Percentiles rank a stretch among this genome's conserved stretches.
These are phyloP conservation scores for Pandion haliaetus DNA, from an alignment of 2,113 vertebrate species.

Conservation along the genomic window DNA sequence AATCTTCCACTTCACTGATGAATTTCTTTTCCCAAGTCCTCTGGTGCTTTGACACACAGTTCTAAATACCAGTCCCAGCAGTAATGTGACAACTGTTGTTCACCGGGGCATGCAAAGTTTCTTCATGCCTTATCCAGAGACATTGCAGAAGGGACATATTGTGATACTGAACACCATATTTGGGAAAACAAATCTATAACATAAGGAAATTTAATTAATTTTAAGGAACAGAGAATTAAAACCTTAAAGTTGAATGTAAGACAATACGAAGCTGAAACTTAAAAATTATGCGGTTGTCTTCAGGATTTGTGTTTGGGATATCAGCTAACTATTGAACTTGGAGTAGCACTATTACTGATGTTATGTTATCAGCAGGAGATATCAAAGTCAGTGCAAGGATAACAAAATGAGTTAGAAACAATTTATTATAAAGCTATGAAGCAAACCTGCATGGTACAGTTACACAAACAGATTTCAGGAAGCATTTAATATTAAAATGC, in stretches of 20 bases:
- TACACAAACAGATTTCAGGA: conserved; percentile 50
- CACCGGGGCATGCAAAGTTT: not conserved
- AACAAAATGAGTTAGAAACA: conserved; percentile 35
- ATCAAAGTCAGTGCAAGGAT: conserved; percentile 23
- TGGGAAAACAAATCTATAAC: not conserved
- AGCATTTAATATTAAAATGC: conserved; percentile 60
- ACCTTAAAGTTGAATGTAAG: not conserved
- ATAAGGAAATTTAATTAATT: not conserved
- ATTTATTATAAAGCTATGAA: conserved; percentile 22
- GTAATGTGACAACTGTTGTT: not conserved
- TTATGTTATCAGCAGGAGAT: conserved; percentile 34
- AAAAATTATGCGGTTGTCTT: not conserved
- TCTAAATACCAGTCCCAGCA: not conserved
- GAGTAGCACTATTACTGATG: not conserved
- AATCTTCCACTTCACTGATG: not conserved
- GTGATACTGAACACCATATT: not conserved
- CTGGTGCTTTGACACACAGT: not conserved
- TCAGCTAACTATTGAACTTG: conserved; percentile 8
- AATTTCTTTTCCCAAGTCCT: not conserved
- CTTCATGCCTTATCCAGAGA: not conserved
- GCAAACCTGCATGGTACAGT: not conserved
- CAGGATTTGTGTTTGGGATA: not conserved
- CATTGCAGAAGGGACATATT: not conserved
- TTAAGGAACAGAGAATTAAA: not conserved
- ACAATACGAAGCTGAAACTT: not conserved